Evolutionary conservation across 2,888 invertebrate genomes (phyloP), one percentile per base, ranked within the genome.

Genomic region (Strigamia maritima): DNA sequence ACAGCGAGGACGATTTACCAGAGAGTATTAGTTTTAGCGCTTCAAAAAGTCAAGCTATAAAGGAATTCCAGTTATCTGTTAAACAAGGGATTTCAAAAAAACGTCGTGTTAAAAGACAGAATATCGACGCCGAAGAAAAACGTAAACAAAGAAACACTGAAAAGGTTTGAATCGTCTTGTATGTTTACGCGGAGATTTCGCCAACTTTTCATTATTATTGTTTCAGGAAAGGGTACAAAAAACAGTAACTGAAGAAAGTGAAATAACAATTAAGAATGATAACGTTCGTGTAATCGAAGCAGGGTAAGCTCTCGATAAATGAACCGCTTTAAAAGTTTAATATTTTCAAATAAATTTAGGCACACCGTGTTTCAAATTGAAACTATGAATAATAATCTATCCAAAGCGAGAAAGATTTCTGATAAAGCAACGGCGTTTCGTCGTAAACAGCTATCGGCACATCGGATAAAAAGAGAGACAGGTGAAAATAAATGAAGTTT

Each of bases 1-100:
- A 70, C 70, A 70, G 70, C 70, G 70, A 70, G n/a, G 28, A 70
- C 70, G 70, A 70, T 26, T 70, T 70, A 70, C 70, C 70, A 14
- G 70, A 70, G n/a, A 70, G 70, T 70, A 28, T 70, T 16, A 70
- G 70, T 28, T 70, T 70, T 26, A 70, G 70, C 28, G 28, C 28
- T 12, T 28, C 70, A 16, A 70, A 70, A 28, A 70, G 16, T 14
- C 14, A 70, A 70, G 70, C 70, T 26, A 70, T 70, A 28, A 70
- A 70, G n/a, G 26, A 70, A 14, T 70, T 70, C 7, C 70, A 70
- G n/a, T 16, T 8, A 10, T 26, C 70, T 4, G 70, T 70, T 26
- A 70, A 70, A 28, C 26, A 70, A 70, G n/a, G 24, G 3, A 28
- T 70, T 8, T 26, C 24, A 16, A 70, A 70, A 10, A 70, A 70